Evolutionary conservation across 2,797 vertebrate species (phyloP).

Genomic region (Phataginus tricuspis): DNA sequence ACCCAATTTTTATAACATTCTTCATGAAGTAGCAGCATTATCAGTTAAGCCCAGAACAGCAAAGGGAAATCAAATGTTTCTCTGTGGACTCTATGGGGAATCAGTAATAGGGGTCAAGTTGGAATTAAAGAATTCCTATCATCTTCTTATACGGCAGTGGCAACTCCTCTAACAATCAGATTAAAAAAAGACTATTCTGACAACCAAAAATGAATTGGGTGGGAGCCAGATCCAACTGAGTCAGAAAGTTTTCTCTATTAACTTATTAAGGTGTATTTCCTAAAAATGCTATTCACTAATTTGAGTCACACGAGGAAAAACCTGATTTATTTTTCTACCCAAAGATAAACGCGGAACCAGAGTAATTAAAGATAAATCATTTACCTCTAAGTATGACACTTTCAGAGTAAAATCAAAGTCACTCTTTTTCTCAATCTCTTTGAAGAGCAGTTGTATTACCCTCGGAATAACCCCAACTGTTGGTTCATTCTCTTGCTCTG

Average conservation of each 20-base stretch:
- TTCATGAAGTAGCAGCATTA: constrained; percentile 50
- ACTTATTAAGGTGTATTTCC: constrained; percentile 68
- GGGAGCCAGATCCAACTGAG: constrained; percentile 44
- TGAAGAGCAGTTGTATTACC: constrained; percentile 92
- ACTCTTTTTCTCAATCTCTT: constrained; percentile 88
- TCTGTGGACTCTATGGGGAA: constrained; percentile 45
- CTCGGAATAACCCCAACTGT: constrained; percentile 95
- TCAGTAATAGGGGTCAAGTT: constrained; percentile 52
- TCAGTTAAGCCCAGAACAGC: constrained; percentile 53
- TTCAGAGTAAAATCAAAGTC: constrained; percentile 90
- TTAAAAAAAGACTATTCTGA: constrained; percentile 62
- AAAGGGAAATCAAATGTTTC: constrained; percentile 53
- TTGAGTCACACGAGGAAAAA: constrained; percentile 61
- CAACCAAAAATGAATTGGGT: constrained; percentile 55
- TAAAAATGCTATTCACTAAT: constrained; percentile 61
- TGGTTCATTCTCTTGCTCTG: constrained; percentile 92
- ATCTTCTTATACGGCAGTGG: constrained; percentile 51
- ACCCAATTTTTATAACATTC: constrained; percentile 48
- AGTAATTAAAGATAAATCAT: constrained; percentile 64
- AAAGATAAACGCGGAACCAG: constrained; percentile 59
- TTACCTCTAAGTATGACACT: constrained; percentile 97
- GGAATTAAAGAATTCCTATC: constrained; percentile 54
- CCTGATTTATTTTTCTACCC: constrained; percentile 52
- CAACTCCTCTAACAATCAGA: constrained; percentile 59
- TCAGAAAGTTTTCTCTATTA: constrained; percentile 62